Conservation (phyloP, 2,888 invertebrate species). For the Eilema depressum region DNA sequence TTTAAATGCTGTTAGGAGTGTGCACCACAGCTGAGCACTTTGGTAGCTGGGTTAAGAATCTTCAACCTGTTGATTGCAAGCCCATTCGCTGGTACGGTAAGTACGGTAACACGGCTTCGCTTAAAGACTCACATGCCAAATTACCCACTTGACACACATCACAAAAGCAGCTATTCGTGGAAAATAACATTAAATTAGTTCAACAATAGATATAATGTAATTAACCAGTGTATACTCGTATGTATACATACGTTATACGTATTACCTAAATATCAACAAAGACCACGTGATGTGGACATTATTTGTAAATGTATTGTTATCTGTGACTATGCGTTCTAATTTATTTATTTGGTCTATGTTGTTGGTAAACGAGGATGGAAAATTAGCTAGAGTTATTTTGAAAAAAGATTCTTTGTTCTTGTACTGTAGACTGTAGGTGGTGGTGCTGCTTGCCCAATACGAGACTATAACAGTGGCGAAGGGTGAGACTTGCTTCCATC, state of each 20-base stretch:
- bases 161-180: background rate
- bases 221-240: background rate
- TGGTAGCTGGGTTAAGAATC: background rate
- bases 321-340: constrained; percentile 1
- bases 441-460: too few relatives aligned
- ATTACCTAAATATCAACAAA: background rate
- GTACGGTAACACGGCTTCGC: background rate
- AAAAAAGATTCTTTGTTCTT: background rate
- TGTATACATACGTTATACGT: background rate
- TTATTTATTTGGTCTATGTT: background rate
- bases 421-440: background rate
- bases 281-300: constrained; percentile 5
- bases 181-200: constrained; percentile 5
- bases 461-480: too few relatives aligned
- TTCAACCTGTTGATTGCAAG: background rate
- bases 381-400: background rate
- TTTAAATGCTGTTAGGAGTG: background rate
- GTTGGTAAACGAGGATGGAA: background rate
- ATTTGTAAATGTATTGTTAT: constrained; percentile 5
- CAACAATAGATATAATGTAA: background rate
- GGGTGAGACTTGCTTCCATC: too few relatives aligned
- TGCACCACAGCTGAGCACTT: too few relatives aligned
- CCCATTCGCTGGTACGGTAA: background rate
- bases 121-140: background rate
- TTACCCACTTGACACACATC: background rate